A percentile compares a stretch with the other conserved stretches of the same genome.
Conservation (phyloP, 1,140 invertebrate species). For the Subanguina moxae region DNA sequence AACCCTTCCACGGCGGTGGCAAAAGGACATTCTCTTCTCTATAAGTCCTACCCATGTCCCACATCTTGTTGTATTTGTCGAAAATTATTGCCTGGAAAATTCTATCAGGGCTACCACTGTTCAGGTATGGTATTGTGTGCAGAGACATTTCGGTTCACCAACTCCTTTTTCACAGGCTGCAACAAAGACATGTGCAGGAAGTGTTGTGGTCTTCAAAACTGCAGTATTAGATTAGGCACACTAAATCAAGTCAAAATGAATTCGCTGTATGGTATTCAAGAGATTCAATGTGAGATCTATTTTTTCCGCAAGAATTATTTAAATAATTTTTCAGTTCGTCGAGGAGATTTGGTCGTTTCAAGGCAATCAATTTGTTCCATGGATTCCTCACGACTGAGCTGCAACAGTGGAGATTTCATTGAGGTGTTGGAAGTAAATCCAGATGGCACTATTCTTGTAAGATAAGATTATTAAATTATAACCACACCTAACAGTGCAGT, state of each 20-base stretch:
- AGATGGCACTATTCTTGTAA: conserved; percentile 12
- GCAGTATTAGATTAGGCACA: neutral
- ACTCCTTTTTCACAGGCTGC: conserved; percentile 20
- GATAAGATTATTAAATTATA: too few species aligned
- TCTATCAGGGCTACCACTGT: conserved; percentile 67
- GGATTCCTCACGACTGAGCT: conserved; percentile 43
- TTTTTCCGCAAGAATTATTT: neutral
- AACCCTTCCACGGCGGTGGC: conserved; percentile 21
- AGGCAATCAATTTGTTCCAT: conserved; percentile 52
- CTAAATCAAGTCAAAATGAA: neutral
- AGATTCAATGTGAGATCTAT: neutral
- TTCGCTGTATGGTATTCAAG: neutral
- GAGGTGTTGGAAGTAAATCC: conserved; percentile 54
- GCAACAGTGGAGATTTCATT: conserved; percentile 53
- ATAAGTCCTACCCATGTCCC: conserved; percentile 35
- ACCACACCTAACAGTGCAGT: too few species aligned
- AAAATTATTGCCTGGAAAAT: conserved; percentile 82
- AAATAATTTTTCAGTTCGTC: conserved; percentile 24
- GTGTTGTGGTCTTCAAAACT: conserved; percentile 16
- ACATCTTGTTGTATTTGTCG: conserved; percentile 76
- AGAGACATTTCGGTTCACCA: neutral
- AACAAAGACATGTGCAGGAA: conserved; percentile 33
- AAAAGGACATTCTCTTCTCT: conserved; percentile 28
- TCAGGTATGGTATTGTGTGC: conserved; percentile 56
- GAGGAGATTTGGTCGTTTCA: conserved; percentile 43